phyloP scores from a whole-genome alignment of 2,797 vertebrate species.

The Helicolenus hilgendorfi region DNA sequence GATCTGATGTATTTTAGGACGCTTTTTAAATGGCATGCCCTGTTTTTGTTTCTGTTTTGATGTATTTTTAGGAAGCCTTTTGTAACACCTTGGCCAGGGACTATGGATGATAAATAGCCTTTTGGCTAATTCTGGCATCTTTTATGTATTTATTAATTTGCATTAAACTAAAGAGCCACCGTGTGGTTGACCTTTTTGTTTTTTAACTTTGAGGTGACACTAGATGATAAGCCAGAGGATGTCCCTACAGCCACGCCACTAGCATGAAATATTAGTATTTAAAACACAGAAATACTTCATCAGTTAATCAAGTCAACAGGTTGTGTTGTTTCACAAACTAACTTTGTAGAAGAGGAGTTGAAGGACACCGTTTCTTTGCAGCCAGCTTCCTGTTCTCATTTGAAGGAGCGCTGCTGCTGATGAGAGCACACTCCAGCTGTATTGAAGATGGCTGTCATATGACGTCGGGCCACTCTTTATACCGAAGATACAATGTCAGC shows the following conservation, averaged over 20 bases:
- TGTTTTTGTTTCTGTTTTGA: no score
- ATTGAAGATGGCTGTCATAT: background rate
- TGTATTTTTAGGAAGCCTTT: no score
- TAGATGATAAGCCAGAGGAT: background rate
- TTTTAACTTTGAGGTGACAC: background rate
- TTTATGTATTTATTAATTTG: no score
- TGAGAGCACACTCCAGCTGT: background rate
- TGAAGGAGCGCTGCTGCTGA: background rate
- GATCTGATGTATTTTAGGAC: no score
- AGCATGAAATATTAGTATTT: background rate
- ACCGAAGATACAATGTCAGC: slow-evolving; percentile 23
- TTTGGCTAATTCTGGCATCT: no score
- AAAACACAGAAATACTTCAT: background rate
- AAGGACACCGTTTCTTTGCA: background rate
- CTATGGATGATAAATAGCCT: no score
- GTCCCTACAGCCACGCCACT: background rate
- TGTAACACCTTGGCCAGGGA: no score
- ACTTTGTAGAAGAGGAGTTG: background rate
- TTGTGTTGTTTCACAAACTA: background rate
- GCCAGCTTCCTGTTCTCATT: background rate
- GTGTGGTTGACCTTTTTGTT: background rate
- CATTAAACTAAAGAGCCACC: no score
- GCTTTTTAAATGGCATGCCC: no score
- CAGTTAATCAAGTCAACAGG: background rate
- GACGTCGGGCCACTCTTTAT: background rate